Conservation (phyloP, 2,797 vertebrate genomes). For the Thripadectes ignobilis region DNA sequence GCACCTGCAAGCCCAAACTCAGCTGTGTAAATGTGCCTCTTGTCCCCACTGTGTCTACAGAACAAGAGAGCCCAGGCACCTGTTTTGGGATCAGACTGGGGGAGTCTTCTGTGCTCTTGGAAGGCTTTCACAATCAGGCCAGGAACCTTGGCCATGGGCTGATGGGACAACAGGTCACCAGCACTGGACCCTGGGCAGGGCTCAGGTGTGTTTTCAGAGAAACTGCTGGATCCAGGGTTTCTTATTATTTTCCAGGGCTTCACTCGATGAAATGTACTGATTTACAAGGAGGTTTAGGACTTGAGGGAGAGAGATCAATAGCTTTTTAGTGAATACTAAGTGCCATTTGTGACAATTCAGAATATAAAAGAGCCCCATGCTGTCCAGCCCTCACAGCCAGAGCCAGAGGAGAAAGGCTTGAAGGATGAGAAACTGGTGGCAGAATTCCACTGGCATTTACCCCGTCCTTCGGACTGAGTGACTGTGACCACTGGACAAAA, state of each 20-base stretch:
- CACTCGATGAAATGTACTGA: background rate
- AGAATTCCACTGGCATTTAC: background rate
- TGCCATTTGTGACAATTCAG: slow-evolving; percentile 4
- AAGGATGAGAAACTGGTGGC: background rate
- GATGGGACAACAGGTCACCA: background rate
- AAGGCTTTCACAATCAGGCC: background rate
- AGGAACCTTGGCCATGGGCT: background rate
- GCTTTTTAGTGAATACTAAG: slow-evolving; percentile 42
- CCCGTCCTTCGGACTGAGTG: background rate
- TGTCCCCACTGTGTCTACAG: background rate
- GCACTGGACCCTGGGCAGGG: background rate
- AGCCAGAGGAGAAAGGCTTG: background rate
- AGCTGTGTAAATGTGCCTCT: background rate
- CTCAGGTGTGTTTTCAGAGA: background rate
- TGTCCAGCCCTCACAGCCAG: background rate
- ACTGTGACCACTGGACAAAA: background rate
- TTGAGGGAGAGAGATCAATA: slow-evolving; percentile 47
- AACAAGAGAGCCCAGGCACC: background rate
- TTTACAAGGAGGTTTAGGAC: slow-evolving; percentile 36
- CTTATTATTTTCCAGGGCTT: background rate
- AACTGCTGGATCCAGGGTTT: background rate
- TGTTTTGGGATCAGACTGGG: background rate
- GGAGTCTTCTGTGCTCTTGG: background rate
- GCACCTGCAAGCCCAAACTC: background rate
- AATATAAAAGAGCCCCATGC: background rate